Conservation (phyloP, 2,888 invertebrate species). For the Crossocerus cetratus region DNA sequence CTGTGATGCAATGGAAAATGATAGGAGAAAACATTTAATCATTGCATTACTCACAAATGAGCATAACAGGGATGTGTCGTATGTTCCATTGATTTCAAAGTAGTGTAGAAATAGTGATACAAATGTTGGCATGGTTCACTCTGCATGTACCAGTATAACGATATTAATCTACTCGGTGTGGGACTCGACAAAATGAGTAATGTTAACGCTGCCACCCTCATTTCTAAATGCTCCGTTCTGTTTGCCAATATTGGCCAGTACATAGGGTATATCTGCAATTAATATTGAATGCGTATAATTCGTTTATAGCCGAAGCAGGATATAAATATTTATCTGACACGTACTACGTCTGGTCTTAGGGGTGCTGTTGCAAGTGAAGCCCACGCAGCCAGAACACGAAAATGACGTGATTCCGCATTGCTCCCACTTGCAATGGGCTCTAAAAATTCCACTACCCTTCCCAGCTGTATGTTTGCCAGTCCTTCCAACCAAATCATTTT, state of each 20-base stretch:
- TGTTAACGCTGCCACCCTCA: conserved; percentile 83
- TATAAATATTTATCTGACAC: conserved; percentile 24
- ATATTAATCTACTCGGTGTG: conserved; percentile 82
- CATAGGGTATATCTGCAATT: conserved; percentile 79
- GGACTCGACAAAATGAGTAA: conserved; percentile 83
- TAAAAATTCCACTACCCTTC: conserved; percentile 78
- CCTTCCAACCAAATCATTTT: conserved; percentile 86
- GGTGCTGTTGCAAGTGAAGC: conserved; percentile 79
- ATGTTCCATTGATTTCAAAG: conserved; percentile 83
- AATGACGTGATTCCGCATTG: conserved; percentile 78
- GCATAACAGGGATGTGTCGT: conserved; percentile 84
- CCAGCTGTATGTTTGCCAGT: conserved; percentile 82
- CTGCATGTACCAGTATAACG: conserved; percentile 84
- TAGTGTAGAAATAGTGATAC: conserved; percentile 85
- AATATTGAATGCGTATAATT: conserved; percentile 3
- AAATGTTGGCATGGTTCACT: conserved; percentile 82
- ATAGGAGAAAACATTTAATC: conserved; percentile 6
- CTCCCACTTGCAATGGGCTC: conserved; percentile 76
- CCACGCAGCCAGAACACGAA: conserved; percentile 84
- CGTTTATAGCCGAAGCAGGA: conserved; percentile 10
- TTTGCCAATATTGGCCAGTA: conserved; percentile 85
- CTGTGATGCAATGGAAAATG: neutral
- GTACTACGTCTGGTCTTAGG: conserved; percentile 78
- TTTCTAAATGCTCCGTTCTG: conserved; percentile 82
- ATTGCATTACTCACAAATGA: conserved; percentile 79